These are phyloP conservation scores for Scolopax rusticola DNA, from an alignment of 2,797 vertebrate species.

Conservation along the genomic window DNA sequence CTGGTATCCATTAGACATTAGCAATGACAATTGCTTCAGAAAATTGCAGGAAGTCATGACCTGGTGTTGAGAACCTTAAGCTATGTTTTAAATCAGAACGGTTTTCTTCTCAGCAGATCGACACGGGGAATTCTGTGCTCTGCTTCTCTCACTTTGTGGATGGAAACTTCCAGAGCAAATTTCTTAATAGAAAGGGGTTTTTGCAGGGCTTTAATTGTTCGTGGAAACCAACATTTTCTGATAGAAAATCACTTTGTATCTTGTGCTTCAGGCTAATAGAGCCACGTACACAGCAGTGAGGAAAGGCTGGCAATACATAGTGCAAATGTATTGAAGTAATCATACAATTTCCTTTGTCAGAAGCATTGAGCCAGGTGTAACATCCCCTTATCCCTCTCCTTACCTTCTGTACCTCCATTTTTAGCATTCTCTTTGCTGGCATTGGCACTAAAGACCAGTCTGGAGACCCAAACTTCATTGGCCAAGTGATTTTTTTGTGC, in stretches of 20 bases:
- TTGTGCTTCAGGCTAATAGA: neutral
- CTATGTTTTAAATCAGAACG: neutral
- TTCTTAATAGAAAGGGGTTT: neutral
- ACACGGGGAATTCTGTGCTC: accelerated
- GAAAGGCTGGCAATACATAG: neutral
- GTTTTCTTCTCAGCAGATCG: neutral
- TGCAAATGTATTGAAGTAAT: neutral
- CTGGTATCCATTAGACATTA: accelerated
- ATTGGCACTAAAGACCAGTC: conserved; percentile 84
- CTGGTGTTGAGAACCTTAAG: accelerated
- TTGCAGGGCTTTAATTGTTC: neutral
- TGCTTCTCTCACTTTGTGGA: neutral
- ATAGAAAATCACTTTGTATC: neutral
- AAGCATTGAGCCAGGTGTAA: neutral
- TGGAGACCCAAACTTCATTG: conserved; percentile 88
- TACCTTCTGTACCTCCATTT: conserved; percentile 77
- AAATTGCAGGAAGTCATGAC: neutral
- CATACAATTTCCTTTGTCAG: accelerated
- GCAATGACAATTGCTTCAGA: no score
- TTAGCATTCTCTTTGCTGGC: conserved; percentile 78
- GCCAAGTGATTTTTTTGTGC: conserved; percentile 85
- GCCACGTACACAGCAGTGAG: neutral
- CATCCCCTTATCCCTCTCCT: neutral
- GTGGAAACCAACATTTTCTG: neutral
- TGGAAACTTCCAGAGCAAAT: neutral